These are phyloP conservation scores for Philopotamus ludificatus DNA, from an alignment of 1,140 invertebrate genomes.

Conservation along the genomic window DNA sequence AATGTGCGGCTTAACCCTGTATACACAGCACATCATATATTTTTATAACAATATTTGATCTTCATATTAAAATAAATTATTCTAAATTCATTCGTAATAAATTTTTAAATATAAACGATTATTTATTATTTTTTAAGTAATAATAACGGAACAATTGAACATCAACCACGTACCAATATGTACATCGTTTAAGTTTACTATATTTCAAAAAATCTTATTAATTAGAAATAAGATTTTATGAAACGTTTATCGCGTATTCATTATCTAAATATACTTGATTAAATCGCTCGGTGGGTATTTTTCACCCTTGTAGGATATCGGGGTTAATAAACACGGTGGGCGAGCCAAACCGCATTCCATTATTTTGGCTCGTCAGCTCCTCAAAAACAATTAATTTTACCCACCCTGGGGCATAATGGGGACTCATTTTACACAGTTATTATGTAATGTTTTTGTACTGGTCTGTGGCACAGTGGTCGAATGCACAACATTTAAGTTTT, in stretches of 20 bases:
- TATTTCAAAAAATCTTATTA: too few relatives aligned
- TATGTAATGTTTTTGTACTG: slow-evolving; percentile 1
- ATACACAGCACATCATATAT: background rate
- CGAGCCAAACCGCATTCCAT: slow-evolving; percentile 12
- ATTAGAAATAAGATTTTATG: too few relatives aligned
- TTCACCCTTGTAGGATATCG: background rate
- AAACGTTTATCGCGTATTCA: too few relatives aligned
- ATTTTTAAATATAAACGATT: too few relatives aligned
- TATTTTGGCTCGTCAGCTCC: slow-evolving; percentile 18
- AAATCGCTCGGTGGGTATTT: background rate
- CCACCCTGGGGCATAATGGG: slow-evolving; percentile 3
- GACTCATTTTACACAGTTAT: slow-evolving; percentile 13
- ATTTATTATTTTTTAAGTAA: too few relatives aligned
- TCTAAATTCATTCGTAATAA: background rate
- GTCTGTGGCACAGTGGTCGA: background rate
- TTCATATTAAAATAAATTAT: background rate
- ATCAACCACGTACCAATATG: too few relatives aligned
- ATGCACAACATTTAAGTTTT: background rate
- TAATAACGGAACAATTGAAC: too few relatives aligned
- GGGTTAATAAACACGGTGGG: slow-evolving; percentile 6
- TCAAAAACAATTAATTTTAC: slow-evolving; percentile 22
- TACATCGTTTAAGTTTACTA: too few relatives aligned
- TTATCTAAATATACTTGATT: too few relatives aligned
- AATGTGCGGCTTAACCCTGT: background rate
- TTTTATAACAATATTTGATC: background rate